These are phyloP conservation scores for Oligia strigilis DNA, from an alignment of 2,888 invertebrate genomes.

Conservation along the genomic window DNA sequence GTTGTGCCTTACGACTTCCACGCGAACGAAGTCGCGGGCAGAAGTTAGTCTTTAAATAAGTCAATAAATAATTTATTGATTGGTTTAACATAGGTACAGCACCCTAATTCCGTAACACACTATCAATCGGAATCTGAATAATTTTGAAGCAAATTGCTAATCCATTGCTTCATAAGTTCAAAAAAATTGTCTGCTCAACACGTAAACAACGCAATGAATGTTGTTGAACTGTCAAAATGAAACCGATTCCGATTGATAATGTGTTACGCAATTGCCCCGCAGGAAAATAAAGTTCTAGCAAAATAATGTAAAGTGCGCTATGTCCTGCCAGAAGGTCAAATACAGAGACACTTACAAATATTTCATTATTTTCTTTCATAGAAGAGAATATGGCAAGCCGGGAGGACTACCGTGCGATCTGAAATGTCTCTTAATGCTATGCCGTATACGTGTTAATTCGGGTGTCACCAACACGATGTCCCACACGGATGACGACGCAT, in stretches of 20 bases:
- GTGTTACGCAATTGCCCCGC: too few relatives aligned
- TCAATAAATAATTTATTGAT: neutral
- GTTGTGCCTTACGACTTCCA: neutral
- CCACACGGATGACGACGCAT: conserved; percentile 69
- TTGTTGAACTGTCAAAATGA: too few relatives aligned
- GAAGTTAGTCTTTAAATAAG: neutral
- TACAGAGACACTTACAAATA: neutral
- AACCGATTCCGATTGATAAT: too few relatives aligned
- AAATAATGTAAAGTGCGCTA: neutral
- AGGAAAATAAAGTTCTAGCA: neutral
- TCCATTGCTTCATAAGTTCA: too few relatives aligned
- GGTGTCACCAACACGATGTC: conserved; percentile 73
- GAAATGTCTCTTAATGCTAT: conserved; percentile 85
- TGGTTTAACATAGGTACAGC: neutral
- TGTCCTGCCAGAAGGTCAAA: neutral
- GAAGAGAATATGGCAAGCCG: conserved; percentile 57
- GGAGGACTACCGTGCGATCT: conserved; percentile 70
- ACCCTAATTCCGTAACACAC: too few relatives aligned
- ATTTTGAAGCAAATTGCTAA: too few relatives aligned
- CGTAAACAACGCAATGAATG: too few relatives aligned
- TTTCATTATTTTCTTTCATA: conserved; percentile 26
- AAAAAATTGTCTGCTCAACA: too few relatives aligned
- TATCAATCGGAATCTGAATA: too few relatives aligned
- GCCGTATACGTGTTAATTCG: conserved; percentile 87
- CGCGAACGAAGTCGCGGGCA: neutral